Evolutionary conservation across 1,140 invertebrate genomes (phyloP).

Genomic region (Drosophila bocki): DNA sequence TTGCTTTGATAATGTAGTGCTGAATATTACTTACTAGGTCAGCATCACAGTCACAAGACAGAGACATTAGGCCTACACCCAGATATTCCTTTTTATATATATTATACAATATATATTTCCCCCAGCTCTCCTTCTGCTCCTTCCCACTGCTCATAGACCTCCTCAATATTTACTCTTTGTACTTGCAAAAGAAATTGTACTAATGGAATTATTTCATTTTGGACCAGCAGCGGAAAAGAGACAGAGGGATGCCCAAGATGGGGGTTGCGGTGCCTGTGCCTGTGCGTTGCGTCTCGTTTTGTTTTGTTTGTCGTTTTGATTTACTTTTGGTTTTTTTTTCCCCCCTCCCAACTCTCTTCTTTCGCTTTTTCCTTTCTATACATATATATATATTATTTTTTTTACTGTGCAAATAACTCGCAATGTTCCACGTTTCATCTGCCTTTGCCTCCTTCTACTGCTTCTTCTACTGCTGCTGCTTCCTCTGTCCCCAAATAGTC

Average conservation of each 20-base stretch:
- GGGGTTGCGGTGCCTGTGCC: slow-evolving; percentile 10
- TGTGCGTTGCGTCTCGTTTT: slow-evolving; percentile 64
- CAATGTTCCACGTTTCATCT: slow-evolving; percentile 47
- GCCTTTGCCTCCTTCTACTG: slow-evolving; percentile 13
- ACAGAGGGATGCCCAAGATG: background rate
- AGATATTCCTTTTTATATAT: background rate
- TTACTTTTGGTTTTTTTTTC: slow-evolving; percentile 65
- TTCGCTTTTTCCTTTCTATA: background rate
- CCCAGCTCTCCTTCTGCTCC: background rate
- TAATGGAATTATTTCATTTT: slow-evolving; percentile 85
- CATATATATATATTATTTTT: slow-evolving; percentile 19
- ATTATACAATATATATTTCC: slow-evolving; percentile 1
- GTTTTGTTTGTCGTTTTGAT: slow-evolving; percentile 80
- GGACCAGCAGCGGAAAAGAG: slow-evolving; percentile 29
- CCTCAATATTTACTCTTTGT: slow-evolving; percentile 83
- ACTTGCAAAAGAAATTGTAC: slow-evolving; percentile 85
- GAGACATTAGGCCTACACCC: slow-evolving; percentile 34
- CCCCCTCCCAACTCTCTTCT: background rate
- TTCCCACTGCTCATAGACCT: slow-evolving; percentile 26
- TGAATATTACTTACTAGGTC: slow-evolving; percentile 52
- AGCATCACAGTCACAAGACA: slow-evolving; percentile 25
- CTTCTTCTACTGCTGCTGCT: slow-evolving; percentile 14
- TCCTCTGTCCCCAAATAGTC: slow-evolving; percentile 38
- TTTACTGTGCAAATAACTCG: slow-evolving; percentile 72
- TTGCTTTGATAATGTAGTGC: slow-evolving; percentile 9